Conservation (phyloP, 1,140 invertebrate species). For the Papilio helenus region DNA sequence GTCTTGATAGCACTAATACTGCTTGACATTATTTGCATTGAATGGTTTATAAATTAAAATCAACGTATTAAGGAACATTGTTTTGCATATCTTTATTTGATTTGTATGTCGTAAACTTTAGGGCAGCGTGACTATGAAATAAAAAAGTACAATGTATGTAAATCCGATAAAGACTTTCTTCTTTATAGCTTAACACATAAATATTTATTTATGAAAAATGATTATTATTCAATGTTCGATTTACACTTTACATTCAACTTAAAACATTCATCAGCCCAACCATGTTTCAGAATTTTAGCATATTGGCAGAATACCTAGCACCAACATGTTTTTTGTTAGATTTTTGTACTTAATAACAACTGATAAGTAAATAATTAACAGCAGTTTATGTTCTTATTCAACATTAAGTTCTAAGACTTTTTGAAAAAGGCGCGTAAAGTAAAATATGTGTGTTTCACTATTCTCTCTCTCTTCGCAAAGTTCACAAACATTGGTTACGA, state of each 20-base stretch:
- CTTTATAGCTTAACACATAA: background rate
- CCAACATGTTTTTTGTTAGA: too few species aligned
- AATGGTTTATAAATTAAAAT: slow-evolving; percentile 30
- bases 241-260: too few species aligned
- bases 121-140: slow-evolving; percentile 28
- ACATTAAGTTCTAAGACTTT: background rate
- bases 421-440: background rate
- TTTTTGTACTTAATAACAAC: background rate
- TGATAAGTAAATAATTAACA: background rate
- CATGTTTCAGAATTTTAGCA: background rate
- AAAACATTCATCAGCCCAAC: too few species aligned
- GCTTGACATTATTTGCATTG: slow-evolving; percentile 31
- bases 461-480: too few species aligned
- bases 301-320: background rate
- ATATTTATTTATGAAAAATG: too few species aligned
- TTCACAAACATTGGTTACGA: background rate
- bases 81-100: slow-evolving; percentile 41
- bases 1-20: background rate
- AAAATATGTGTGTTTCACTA: background rate
- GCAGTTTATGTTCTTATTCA: background rate
- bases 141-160: slow-evolving; percentile 3
- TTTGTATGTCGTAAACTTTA: slow-evolving; percentile 37
- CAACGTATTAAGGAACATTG: slow-evolving; percentile 35
- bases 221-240: background rate
- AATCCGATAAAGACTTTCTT: background rate